Evolutionary conservation across 2,888 invertebrate species (phyloP).

Genomic region (Pristionchus arcanus): DNA sequence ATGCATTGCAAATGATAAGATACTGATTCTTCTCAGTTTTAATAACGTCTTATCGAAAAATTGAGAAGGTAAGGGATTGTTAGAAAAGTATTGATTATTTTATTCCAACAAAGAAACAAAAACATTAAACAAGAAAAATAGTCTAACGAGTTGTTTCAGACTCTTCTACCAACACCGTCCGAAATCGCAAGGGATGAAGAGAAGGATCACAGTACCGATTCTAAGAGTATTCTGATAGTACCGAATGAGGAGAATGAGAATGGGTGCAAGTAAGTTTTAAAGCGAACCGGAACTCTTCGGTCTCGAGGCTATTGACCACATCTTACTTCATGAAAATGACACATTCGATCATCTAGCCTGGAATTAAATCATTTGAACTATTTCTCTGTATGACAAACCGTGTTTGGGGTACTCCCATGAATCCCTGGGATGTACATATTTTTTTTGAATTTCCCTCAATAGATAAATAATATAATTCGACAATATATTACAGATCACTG

Average conservation of each 20-base stretch:
- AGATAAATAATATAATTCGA: background rate
- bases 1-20: background rate
- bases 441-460: background rate
- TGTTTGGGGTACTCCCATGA: no score
- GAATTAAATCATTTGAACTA: no score
- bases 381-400: no score
- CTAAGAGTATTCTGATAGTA: slow-evolving; percentile 6
- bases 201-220: background rate
- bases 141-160: background rate
- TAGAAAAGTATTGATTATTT: no score
- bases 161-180: background rate
- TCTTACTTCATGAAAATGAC: no score
- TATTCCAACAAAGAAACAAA: background rate
- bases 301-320: no score
- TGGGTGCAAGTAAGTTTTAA: slow-evolving; percentile 26
- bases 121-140: background rate
- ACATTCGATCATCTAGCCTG: no score
- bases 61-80: no score
- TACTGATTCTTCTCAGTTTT: background rate
- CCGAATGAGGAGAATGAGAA: slow-evolving; percentile 26
- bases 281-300: no score
- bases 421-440: background rate
- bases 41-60: no score
- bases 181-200: background rate
- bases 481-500: slow-evolving; percentile 57